phyloP scores from a whole-genome alignment of 2,888 invertebrate genomes.

The Blera fallax region DNA sequence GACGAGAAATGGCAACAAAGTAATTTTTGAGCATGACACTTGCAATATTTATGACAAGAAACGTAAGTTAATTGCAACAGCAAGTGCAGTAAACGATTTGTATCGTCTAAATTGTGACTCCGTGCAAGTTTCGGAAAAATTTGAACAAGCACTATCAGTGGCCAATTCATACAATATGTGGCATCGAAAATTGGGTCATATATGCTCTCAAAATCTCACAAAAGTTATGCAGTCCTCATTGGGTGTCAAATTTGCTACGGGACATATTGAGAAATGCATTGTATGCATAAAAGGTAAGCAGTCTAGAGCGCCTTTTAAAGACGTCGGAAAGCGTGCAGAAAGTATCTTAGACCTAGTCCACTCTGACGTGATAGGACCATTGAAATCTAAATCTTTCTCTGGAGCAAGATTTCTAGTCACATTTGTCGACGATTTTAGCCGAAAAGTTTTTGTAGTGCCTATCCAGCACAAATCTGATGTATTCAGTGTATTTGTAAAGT shows the following conservation, averaged over 20 bases:
- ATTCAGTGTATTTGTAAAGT: too few relatives aligned
- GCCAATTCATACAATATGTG: constrained; percentile 50
- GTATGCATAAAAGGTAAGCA: too few relatives aligned
- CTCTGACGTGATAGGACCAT: constrained; percentile 31
- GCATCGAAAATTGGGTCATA: constrained; percentile 74
- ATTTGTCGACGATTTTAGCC: too few relatives aligned
- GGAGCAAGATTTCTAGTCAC: too few relatives aligned
- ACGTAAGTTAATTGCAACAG: constrained; percentile 47
- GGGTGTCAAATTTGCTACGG: constrained; percentile 45
- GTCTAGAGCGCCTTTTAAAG: too few relatives aligned
- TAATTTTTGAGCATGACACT: constrained; percentile 64
- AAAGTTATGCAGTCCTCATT: constrained; percentile 32
- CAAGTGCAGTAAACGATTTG: constrained; percentile 26
- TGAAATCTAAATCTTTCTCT: too few relatives aligned
- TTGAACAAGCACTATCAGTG: constrained; percentile 11
- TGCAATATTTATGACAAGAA: constrained; percentile 65
- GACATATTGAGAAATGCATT: too few relatives aligned
- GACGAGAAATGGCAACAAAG: constrained; percentile 66
- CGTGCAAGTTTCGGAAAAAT: too few relatives aligned
- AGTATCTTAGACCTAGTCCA: too few relatives aligned
- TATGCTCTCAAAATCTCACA: constrained; percentile 63
- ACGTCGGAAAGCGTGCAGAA: too few relatives aligned
- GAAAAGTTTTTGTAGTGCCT: too few relatives aligned
- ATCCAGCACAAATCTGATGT: too few relatives aligned
- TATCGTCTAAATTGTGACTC: constrained; percentile 62